Base-by-base conservation (phyloP, 2,888 invertebrate genomes). In the Lithophane leautieri region DNA sequence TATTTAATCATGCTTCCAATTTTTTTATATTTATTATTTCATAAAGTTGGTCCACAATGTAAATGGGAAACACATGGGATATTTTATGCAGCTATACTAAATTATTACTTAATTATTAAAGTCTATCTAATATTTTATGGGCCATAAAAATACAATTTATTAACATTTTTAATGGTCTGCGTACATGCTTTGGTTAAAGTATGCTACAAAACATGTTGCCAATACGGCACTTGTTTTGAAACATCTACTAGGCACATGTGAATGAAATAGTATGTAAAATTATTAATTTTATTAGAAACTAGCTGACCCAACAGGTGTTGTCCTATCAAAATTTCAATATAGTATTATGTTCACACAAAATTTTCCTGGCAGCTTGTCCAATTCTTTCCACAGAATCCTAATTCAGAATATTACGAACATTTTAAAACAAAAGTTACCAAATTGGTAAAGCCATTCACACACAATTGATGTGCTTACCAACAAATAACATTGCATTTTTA, bases 141-240 rank as follows among this genome's bases (percentile, higher is more conserved):
- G 14, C 47, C 40, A 61, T 79, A 79, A 79, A 71, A 73, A 78
- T 73, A 16, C 60, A 79, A 50, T 79, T 66, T 73, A 79, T 66
- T 79, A 66, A 16, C 78, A 42, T 42, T 54, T 72, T 79, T 73
- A 54, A 78, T 73, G 73, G 28, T n/a, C 58, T 78, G 52, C 0
- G 2, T 72, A 77, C 50, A 71, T 50, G 28, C 40, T 71, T 78
- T 52, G 22, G 25, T 50, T 61, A 42, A 60, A 42, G 12, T 44
- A 68, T 60, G 54, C 56, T 56, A 56, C 42, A 12, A 50, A 70
- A 56, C n/a, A 34, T 50, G 54, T 47, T 62, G 34, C 62, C 56
- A 56, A 50, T 56, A 56, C 1, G 4, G 22, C 42, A 50, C 16
- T 47, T 60, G 44, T 52, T 71, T 58, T 60, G 50, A 65, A 58